Evolutionary conservation across 2,888 invertebrate genomes (phyloP).

Genomic region (Andrena fulva): DNA sequence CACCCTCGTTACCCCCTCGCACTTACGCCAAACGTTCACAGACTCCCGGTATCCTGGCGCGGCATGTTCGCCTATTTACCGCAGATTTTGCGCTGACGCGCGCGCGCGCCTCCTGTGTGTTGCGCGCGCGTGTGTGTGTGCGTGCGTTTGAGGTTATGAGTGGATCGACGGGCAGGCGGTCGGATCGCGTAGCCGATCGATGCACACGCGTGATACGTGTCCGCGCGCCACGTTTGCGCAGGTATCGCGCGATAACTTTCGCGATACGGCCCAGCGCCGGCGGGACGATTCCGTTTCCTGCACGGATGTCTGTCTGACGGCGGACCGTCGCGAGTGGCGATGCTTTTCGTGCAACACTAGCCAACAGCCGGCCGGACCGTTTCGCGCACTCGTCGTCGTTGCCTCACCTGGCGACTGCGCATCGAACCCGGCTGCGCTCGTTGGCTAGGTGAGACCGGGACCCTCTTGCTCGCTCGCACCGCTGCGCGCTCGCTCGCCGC

Average conservation of each 20-base stretch:
- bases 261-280: conserved; percentile 32
- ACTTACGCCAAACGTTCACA: conserved; percentile 41
- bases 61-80: conserved; percentile 43
- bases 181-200: background rate
- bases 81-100: background rate
- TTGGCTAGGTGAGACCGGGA: conserved; percentile 39
- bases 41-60: conserved; percentile 38
- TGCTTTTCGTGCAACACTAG: conserved; percentile 64
- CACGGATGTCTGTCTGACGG: conserved; percentile 50
- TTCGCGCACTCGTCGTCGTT: conserved; percentile 68
- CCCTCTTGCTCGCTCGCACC: conserved; percentile 44
- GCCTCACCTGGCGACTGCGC: conserved; percentile 84
- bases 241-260: conserved; percentile 10
- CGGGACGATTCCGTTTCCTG: conserved; percentile 25
- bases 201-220: conserved; percentile 5
- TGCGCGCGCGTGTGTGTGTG: background rate
- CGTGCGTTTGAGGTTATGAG: conserved; percentile 61
- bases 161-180: conserved; percentile 23
- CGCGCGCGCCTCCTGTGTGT: too few species aligned
- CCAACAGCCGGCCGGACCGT: conserved; percentile 52
- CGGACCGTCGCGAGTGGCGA: conserved; percentile 61
- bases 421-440: conserved; percentile 69
- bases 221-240: conserved; percentile 25
- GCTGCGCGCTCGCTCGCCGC: conserved; percentile 5
- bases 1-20: conserved; percentile 14